These are phyloP conservation scores for Ginglymostoma cirratum DNA, from an alignment of 2,113 vertebrate genomes.

Conservation along the genomic window DNA sequence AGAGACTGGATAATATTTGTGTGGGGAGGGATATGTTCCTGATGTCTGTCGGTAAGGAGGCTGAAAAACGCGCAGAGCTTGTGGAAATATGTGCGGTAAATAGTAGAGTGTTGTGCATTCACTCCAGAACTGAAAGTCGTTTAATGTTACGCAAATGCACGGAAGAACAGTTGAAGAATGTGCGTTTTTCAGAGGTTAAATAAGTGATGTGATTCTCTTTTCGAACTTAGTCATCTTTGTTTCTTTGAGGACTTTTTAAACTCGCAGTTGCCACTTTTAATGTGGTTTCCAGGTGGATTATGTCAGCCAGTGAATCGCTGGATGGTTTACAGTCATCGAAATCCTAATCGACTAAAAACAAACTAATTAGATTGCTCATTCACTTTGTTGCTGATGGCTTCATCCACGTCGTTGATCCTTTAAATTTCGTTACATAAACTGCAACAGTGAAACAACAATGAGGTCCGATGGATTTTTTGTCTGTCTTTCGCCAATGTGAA, in stretches of 20 bases:
- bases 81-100: not conserved
- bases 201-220: not conserved
- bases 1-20: not conserved
- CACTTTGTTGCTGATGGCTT: not conserved
- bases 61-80: not conserved
- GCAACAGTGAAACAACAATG: not conserved
- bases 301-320: not conserved
- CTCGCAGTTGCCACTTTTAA: not conserved
- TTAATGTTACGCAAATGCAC: not conserved
- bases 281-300: not conserved
- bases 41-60: not conserved
- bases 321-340: constrained; percentile 1
- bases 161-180: not conserved
- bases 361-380: not conserved
- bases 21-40: not conserved
- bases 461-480: not conserved
- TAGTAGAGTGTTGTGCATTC: not conserved
- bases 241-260: not conserved
- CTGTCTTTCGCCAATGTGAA: not conserved
- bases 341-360: not conserved
- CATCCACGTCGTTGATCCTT: not conserved
- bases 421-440: constrained; percentile 7
- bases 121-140: not conserved
- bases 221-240: not conserved
- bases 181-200: not conserved